phyloP scores from a whole-genome alignment of 2,888 invertebrate species.

The Cosmopolites sordidus region DNA sequence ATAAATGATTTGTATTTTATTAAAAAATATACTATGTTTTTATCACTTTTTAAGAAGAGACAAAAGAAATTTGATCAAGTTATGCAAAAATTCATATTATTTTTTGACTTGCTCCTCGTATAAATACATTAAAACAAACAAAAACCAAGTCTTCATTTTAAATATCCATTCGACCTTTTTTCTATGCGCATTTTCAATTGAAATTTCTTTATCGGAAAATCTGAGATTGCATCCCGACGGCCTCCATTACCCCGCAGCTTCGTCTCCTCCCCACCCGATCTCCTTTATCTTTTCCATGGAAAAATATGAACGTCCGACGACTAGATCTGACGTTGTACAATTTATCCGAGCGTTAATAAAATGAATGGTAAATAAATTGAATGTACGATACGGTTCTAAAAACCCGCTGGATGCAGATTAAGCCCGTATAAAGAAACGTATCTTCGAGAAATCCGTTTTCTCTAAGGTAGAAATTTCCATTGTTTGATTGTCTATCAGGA shows the following conservation, averaged over 20 bases:
- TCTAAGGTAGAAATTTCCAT: too few species aligned
- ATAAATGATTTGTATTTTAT: too few species aligned
- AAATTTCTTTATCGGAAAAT: not conserved
- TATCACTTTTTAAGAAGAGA: too few species aligned
- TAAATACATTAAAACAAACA: too few species aligned
- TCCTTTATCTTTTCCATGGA: not conserved
- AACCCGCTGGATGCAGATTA: not conserved
- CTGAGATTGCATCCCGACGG: not conserved
- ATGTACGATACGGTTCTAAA: not conserved
- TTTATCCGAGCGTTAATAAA: not conserved
- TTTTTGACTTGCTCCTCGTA: too few species aligned
- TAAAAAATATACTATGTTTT: too few species aligned
- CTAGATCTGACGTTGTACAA: not conserved
- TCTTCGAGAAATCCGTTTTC: too few species aligned
- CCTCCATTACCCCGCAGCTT: not conserved
- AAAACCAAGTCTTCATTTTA: too few species aligned
- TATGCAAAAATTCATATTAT: too few species aligned
- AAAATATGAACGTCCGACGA: not conserved
- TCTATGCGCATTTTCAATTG: conserved; percentile 1
- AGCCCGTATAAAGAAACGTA: too few species aligned
- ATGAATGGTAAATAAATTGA: conserved; percentile 1
- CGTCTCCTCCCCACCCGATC: not conserved
- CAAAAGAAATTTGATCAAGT: too few species aligned
- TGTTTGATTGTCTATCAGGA: too few species aligned
- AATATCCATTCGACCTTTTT: not conserved